phyloP scores from a whole-genome alignment of 2,888 invertebrate species.

The Phania funesta region DNA sequence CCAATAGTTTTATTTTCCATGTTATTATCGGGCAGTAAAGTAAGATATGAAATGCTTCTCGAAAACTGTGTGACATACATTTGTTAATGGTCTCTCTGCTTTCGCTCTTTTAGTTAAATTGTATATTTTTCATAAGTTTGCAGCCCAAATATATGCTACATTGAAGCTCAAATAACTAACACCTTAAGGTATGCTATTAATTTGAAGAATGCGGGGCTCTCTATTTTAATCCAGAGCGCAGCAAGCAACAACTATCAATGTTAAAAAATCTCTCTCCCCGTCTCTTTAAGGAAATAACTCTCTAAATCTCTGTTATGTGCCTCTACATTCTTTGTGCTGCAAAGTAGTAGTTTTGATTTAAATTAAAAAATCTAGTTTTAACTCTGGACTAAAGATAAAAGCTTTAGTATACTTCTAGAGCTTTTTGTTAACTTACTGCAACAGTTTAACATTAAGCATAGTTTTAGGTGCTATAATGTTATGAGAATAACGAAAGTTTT shows the following conservation, averaged over 20 bases:
- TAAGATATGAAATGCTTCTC: neutral
- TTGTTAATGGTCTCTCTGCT: neutral
- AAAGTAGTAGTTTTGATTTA: neutral
- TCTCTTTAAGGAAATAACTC: neutral
- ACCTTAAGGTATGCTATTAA: slow-evolving; percentile 54
- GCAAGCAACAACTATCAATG: neutral
- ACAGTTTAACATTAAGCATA: neutral
- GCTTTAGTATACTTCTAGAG: neutral
- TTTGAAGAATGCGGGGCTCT: slow-evolving; percentile 4
- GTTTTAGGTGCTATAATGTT: slow-evolving; percentile 62
- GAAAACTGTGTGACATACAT: slow-evolving; percentile 37
- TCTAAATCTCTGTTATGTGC: neutral
- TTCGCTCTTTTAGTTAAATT: neutral
- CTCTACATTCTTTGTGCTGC: neutral
- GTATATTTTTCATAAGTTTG: neutral
- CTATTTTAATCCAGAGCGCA: neutral
- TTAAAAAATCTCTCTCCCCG: no score
- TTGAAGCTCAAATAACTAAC: slow-evolving; percentile 25
- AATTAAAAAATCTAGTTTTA: neutral
- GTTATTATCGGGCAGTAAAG: no score
- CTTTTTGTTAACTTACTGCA: neutral
- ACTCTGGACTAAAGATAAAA: neutral
- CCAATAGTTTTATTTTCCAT: neutral
- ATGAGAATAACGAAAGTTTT: neutral
- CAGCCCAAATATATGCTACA: slow-evolving; percentile 28